Base-by-base conservation (phyloP, 1,140 invertebrate species). In the Anastrepha obliqua region DNA sequence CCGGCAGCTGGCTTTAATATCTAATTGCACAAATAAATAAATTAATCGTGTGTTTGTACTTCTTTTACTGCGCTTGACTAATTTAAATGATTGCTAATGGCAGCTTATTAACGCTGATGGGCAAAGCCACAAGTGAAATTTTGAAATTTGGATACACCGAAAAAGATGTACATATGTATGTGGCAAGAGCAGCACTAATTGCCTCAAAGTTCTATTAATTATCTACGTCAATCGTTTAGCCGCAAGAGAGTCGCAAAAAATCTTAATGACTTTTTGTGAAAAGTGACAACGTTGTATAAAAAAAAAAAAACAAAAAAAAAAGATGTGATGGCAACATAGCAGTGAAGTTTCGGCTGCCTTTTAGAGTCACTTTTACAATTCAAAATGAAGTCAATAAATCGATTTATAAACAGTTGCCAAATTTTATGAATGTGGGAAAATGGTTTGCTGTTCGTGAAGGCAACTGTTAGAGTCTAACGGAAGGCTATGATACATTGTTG, bases 151-250 rank as follows among this genome's bases (percentile, higher is more conserved):
- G 20, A 67, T 39, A 67, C 3, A 42, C 0, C 8, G n/a, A 11
- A 8, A 67, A 42, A 67, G 65, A 67, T 65, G 20, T 42, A 29
- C 11, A 11, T 8, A 67, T 67, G 29, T 9, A 13, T 2, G 20
- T n/a, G 1, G 4, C 1, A 65, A 65, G 4, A 74, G 44, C 7
- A 74, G 42, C 11, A 42, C 42, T n/a, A 44, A 44, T 17, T 74
- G 44, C 13, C 67, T 44, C 44, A 47, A n/a, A 44, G 13, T n/a
- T 70, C 67, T n/a, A 39, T 74, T 74, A 47, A 74, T 70, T 70
- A 70, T 74, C 11, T 15, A 42, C 4, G 7, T 5, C 17, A 44
- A 47, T 74, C 42, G 39, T 6, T 9, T 74, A 47, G 11, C 7
- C 67, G 67, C 51, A 44, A 74, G 42, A 74, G 15, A 74, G 39